A percentile compares a stretch with the other conserved stretches of the same genome.
phyloP scores from a whole-genome alignment of 2,797 vertebrate genomes.

The Acanthurus tractus region DNA sequence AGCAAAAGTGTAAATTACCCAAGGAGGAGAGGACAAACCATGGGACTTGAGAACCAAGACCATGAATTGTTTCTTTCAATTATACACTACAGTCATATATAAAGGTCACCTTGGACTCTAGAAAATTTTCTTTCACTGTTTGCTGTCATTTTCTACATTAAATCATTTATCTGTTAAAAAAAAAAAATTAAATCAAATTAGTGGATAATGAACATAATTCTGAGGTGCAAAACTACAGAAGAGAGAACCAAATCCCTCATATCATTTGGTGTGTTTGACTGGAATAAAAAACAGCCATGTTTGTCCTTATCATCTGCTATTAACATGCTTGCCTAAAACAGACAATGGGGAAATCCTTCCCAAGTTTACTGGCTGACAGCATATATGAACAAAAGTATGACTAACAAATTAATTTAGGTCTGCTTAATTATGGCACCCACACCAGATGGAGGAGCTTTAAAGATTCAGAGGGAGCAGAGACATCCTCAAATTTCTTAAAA shows the following conservation, averaged over 20 bases:
- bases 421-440: slow-evolving; percentile 1
- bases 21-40: not conserved
- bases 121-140: not conserved
- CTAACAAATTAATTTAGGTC: slow-evolving; percentile 5
- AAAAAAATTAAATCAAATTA: not conserved
- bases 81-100: not conserved
- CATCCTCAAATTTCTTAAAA: slow-evolving; percentile 8
- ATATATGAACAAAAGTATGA: slow-evolving; percentile 4
- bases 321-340: slow-evolving; percentile 1
- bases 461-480: not conserved
- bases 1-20: not conserved
- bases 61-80: not conserved
- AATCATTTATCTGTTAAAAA: not conserved
- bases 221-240: not conserved
- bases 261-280: slow-evolving; percentile 2
- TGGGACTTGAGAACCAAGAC: not conserved
- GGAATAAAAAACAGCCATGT: not conserved
- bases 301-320: not conserved
- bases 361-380: not conserved
- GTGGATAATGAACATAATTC: not conserved
- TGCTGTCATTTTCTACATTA: not conserved
- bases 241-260: not conserved
- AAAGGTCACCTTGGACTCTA: not conserved
- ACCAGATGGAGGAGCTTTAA: not conserved
- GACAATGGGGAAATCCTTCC: not conserved